A percentile compares a stretch with the other conserved stretches of the same genome.
Evolutionary conservation across 1,140 invertebrate genomes (phyloP).

Genomic region (Phocides pigmalion): DNA sequence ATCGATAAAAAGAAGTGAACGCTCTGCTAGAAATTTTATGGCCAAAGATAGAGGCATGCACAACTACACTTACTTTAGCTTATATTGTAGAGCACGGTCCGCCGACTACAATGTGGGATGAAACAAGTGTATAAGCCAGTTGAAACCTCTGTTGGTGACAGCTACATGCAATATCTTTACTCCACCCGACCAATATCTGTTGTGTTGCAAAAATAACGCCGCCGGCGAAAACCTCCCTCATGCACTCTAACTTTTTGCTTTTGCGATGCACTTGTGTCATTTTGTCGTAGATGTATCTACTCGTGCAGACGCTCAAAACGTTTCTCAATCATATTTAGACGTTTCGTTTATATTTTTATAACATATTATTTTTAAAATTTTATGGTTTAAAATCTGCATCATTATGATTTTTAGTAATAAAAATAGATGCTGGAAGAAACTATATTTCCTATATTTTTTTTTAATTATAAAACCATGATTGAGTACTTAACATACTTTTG

Average conservation of each 20-base stretch:
- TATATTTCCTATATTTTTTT: no score
- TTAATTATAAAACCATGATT: no score
- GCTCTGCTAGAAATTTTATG: conserved; percentile 17
- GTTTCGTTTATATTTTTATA: no score
- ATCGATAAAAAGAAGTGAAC: conserved; percentile 29
- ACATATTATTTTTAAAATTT: no score
- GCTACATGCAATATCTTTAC: conserved; percentile 66
- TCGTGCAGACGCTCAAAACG: background rate
- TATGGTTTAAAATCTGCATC: no score
- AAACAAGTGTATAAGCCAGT: conserved; percentile 59
- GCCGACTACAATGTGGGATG: conserved; percentile 46
- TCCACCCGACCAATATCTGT: conserved; percentile 62
- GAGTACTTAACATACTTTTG: no score
- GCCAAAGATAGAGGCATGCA: conserved; percentile 20
- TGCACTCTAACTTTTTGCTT: conserved; percentile 29
- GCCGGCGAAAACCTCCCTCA: conserved; percentile 41
- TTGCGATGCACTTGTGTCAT: conserved; percentile 16
- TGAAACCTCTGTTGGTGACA: conserved; percentile 62
- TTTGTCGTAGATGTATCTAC: background rate
- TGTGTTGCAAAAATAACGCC: conserved; percentile 55
- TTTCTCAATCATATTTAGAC: no score
- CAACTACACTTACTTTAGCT: conserved; percentile 26
- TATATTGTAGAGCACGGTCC: conserved; percentile 46
- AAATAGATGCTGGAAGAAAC: no score
- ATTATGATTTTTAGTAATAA: no score